Evolutionary conservation across 2,113 vertebrate species (phyloP).

Genomic region (Microtus richardsoni): DNA sequence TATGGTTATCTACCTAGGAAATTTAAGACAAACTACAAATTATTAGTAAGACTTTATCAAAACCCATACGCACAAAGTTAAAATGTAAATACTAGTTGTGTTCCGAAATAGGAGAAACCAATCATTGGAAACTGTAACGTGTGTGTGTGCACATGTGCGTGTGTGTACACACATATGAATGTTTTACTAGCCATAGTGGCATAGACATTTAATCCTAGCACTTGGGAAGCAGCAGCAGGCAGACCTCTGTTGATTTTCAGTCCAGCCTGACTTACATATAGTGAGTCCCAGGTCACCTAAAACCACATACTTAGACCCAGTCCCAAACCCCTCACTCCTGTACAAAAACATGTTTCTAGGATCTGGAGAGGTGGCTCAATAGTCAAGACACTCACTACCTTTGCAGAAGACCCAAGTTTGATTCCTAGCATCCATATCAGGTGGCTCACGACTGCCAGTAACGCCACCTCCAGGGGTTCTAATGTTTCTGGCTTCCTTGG

Average conservation of each 20-base stretch:
- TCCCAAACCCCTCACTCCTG: neutral
- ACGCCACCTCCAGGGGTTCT: neutral
- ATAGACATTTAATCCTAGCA: neutral
- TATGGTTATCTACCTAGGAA: neutral
- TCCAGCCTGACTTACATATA: neutral
- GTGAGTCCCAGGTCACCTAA: neutral
- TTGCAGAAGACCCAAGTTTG: neutral
- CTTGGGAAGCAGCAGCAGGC: neutral
- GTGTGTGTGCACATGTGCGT: neutral
- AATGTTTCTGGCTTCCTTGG: neutral
- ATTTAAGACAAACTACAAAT: constrained; percentile 3
- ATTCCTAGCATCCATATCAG: neutral
- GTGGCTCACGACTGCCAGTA: accelerated
- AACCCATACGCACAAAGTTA: constrained; percentile 17
- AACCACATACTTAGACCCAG: neutral
- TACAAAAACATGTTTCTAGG: neutral
- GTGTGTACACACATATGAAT: neutral
- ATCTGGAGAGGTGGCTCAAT: neutral
- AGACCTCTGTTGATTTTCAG: neutral
- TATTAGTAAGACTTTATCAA: neutral
- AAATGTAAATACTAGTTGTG: constrained; percentile 36
- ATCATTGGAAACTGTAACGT: neutral
- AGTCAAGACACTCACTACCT: no score
- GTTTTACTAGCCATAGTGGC: neutral
- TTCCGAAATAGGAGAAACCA: neutral